Evolutionary conservation across 2,113 vertebrate genomes (phyloP), one percentile per base, ranked within the genome.

Genomic region (Hyla sarda): DNA sequence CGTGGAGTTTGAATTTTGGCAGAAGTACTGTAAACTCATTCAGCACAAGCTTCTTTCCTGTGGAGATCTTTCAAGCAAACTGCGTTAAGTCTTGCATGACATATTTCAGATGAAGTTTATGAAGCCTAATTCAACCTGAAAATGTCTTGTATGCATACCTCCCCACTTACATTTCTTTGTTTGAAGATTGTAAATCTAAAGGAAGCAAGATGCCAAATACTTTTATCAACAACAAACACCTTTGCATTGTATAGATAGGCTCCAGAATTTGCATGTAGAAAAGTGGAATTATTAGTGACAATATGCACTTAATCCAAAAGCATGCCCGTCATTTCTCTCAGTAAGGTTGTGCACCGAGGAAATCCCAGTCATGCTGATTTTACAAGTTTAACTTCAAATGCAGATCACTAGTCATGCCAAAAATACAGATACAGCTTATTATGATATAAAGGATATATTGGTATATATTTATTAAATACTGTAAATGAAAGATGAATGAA

Each of bases 121-220:
- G 65, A 87, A 82, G 83, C 82, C 30, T 83, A 88, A 88, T 65
- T 90, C 88, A 89, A 81, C 87, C 89, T 90, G 88, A 90, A 89
- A 87, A 28, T 47, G 34, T 82, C 83, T 80, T 80, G 71, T 74
- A 82, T 60, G 30, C 62, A 60, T 79, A 37, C 25, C 69, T 76
- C 50, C 58, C 69, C n/a, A 60, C 45, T 60, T 71, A 67, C 71
- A 62, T 73, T 73, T 81, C 50, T 73, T 81, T 81, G 65, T 79
- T 80, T 79, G 48, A 86, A 86, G 58, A 72, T 81, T 73, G 77
- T 52, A 62, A 74, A 50, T 74, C 37, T 74, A 17, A 87, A 11
- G 84, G 10, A 74, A 80, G 50, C 37, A 47, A 30, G 48, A 11
- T 82, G 78, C 21, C 52, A 81, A 82, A 48, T 48, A 41, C 52